These are phyloP conservation scores for Pocillopora meandrina DNA, from an alignment of 92 coral and sea anemone species.

Conservation along the genomic window DNA sequence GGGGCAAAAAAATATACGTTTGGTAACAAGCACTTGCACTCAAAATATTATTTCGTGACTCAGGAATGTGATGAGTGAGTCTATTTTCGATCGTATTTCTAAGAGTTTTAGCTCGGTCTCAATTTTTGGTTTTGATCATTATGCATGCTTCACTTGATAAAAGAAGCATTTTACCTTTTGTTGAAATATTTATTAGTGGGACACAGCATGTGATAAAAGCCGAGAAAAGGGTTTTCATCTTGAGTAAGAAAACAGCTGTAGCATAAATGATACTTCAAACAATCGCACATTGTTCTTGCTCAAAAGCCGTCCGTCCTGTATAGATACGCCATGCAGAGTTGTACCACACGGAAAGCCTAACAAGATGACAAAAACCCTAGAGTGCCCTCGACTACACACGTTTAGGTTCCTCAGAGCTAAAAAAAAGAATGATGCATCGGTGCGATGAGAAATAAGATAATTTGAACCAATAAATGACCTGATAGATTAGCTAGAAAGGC, in stretches of 20 bases:
- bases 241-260: constrained; percentile 31
- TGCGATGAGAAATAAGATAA: background rate
- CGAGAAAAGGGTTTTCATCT: constrained; percentile 1
- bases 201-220: constrained; percentile 18
- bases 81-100: background rate
- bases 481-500: background rate
- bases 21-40: background rate
- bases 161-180: background rate
- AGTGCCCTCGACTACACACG: background rate
- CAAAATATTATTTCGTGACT: background rate
- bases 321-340: background rate
- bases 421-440: background rate
- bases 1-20: background rate
- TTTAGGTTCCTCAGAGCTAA: background rate
- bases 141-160: background rate
- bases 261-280: constrained; percentile 11
- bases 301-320: background rate
- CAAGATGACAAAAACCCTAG: background rate
- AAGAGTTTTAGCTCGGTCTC: background rate
- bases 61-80: background rate
- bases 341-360: background rate
- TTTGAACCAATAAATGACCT: background rate
- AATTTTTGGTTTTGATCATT: background rate
- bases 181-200: constrained; percentile 10
- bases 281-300: background rate